Base-by-base conservation (phyloP, 1,140 invertebrate genomes). In the Pogonus chalceus region DNA sequence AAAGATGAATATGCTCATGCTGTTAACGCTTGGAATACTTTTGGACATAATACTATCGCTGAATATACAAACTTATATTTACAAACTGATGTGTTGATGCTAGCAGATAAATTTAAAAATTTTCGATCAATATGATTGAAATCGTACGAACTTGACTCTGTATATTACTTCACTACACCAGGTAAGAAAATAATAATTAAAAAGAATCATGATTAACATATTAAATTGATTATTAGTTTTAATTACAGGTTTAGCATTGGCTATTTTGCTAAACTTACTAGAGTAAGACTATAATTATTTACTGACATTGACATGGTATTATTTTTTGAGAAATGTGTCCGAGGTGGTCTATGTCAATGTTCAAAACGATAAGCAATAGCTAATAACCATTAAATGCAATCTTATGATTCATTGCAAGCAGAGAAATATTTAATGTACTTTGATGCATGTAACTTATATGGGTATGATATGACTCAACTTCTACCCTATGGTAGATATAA, bases 381-480 rank as follows among this genome's bases (percentile, higher is more conserved):
- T 2, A 72, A 71, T 49, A 70, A 72, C 49, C 49, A 53, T 23
- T 65, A 64, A 51, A 60, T 67, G 48, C 16, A 20, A 22, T 43
- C 62, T 47, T 70, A 58, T 56, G 56, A 69, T 60, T 3, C 51
- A 2, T 52, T 31, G 12, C 35, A 64, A 47, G 51, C 54, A 12
- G 51, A 22, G 21, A 62, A 22, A 10, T 71, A 65, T 60, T 31
- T 73, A n/a, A 51, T 64, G 3, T 72, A 73, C 62, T 59, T 65
- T 4, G 73, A 75, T 64, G 59, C 50, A 4, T 71, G 68, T 49
- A 72, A 74, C 60, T 57, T 75, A 18, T 75, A 76, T 65, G 71
- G 71, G 12, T 62, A 51, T 22, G 63, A 63, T 76, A n/a, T n/a
- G 67, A 55, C 31, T 22, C 9, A 62, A 39, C 37, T 10, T 24